Base-by-base conservation (phyloP, 2,797 vertebrate species). In the Echiichthys vipera region DNA sequence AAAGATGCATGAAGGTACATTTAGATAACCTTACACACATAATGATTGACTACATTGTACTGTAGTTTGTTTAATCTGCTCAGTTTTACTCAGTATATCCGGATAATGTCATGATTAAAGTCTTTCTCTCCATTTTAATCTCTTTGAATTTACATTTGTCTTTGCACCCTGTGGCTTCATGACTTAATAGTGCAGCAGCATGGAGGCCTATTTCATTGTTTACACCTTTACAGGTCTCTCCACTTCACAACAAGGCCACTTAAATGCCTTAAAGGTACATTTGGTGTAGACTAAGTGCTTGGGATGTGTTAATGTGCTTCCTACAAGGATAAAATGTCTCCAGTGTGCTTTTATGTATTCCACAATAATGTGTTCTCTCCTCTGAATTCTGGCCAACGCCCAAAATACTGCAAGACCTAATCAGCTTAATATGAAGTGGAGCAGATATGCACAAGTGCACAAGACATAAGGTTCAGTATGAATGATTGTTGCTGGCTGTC, bases 361-460 rank as follows among this genome's bases (percentile, higher is more conserved):
- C 34, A 45, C 80, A 84, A 53, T 85, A 71, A 83, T 62, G 65
- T 84, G 68, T 71, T 43, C 65, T 67, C 40, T 55, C 64, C 63
- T 54, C 66, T 55, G 55, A 39, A 54, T 65, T 70, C 61, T 88
- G 83, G 87, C 83, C 47, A 64, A 32, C 42, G 5, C 85, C 78
- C 85, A 90, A 69, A 85, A 79, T 65, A 69, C 67, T 77, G 64
- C 27, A 36, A 80, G 56, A 67, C 47, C 24, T 78, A 80, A 88
- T 89, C 81, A 83, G 40, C 55, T 84, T 80, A 71, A 84, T 80
- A 80, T 81, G 65, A 89, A 80, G 77, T 57, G 53, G n/a, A 72
- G 69, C 62, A 75, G 80, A 83, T 67, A 79, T 50, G 84, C 71
- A 82, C 76, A 62, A 66, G 68, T 30, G 56, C 27, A 42, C n/a